Percentiles rank a stretch among this genome's conserved stretches.
phyloP scores from a whole-genome alignment of 2,888 invertebrate species.

The Leucoma salicis region DNA sequence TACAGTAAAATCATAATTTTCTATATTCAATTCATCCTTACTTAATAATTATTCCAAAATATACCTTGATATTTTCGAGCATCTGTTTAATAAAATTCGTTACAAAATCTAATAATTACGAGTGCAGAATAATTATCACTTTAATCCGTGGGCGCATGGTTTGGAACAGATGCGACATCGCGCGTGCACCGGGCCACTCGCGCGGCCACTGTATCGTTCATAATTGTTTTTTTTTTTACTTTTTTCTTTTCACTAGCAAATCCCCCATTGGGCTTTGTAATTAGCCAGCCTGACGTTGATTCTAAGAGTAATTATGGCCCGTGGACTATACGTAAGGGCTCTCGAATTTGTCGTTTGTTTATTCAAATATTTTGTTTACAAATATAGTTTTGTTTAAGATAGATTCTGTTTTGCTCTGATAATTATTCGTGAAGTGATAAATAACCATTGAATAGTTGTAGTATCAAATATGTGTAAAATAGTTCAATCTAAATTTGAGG shows the following conservation, averaged over 20 bases:
- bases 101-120: slow-evolving; percentile 77
- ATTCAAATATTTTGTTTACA: neutral
- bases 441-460: no score
- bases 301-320: slow-evolving; percentile 69
- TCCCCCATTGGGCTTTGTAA: slow-evolving; percentile 76
- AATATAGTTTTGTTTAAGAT: neutral
- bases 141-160: slow-evolving; percentile 71
- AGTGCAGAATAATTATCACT: slow-evolving; percentile 76
- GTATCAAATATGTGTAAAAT: no score
- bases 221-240: slow-evolving; percentile 65
- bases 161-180: slow-evolving; percentile 73
- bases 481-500: no score
- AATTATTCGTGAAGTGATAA: neutral
- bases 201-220: slow-evolving; percentile 77
- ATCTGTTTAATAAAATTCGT: slow-evolving; percentile 28
- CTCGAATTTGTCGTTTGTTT: slow-evolving; percentile 35
- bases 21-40: no score
- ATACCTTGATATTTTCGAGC: slow-evolving; percentile 14
- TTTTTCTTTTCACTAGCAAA: slow-evolving; percentile 64
- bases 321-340: slow-evolving; percentile 42
- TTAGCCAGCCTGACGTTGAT: slow-evolving; percentile 73
- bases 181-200: slow-evolving; percentile 76
- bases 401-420: no score
- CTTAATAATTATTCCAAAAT: no score
- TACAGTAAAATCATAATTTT: no score